Conservation (phyloP, 2,113 vertebrate genomes). For the Chitala chitala region DNA sequence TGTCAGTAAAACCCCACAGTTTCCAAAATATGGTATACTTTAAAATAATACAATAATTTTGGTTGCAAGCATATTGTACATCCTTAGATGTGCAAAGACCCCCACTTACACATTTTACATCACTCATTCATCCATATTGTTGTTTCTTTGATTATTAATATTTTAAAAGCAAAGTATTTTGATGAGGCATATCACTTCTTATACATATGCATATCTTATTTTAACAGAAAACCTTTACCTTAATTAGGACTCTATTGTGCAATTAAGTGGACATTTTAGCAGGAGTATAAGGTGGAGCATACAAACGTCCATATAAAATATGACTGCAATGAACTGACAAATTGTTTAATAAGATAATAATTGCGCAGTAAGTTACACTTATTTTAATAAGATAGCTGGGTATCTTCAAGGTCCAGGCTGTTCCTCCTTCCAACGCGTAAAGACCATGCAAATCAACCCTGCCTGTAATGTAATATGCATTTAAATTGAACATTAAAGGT, state of each 20-base stretch:
- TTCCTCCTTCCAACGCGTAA: conserved; percentile 30
- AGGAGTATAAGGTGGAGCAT: background rate
- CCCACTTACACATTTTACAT: too few species aligned
- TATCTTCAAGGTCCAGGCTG: background rate
- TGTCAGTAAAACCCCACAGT: too few species aligned
- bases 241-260: background rate
- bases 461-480: conserved; percentile 27
- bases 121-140: too few species aligned
- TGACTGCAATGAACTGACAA: conserved; percentile 1
- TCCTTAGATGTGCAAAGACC: too few species aligned
- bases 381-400: conserved; percentile 36
- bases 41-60: too few species aligned
- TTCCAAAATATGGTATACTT: too few species aligned
- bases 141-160: too few species aligned
- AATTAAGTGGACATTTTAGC: background rate
- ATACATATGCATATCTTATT: too few species aligned
- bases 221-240: background rate
- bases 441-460: conserved; percentile 25
- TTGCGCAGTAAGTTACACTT: background rate
- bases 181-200: too few species aligned
- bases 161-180: too few species aligned
- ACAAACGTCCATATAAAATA: background rate
- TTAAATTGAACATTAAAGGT: conserved; percentile 38
- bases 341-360: background rate
- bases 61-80: too few species aligned